These are phyloP conservation scores for Bungarus multicinctus DNA, from an alignment of 2,113 vertebrate species.

Conservation along the genomic window DNA sequence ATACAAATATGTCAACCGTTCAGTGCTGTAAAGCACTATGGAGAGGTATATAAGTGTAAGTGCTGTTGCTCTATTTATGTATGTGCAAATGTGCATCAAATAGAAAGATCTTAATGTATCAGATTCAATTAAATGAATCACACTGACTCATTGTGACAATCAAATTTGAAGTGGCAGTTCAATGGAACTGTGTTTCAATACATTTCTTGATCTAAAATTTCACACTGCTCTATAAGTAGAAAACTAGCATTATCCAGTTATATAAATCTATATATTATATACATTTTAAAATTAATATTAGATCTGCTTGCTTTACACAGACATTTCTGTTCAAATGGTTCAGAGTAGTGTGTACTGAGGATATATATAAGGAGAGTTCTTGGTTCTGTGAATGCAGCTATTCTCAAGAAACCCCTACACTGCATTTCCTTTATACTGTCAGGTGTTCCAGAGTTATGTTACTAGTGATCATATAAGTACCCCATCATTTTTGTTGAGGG, in stretches of 20 bases:
- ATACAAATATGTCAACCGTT: not conserved
- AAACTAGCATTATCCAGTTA: not conserved
- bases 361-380: not conserved
- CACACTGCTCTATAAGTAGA: not conserved
- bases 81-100: not conserved
- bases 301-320: not conserved
- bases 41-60: not conserved
- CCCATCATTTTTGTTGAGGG: not conserved
- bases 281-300: not conserved
- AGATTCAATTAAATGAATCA: not conserved
- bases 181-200: not conserved
- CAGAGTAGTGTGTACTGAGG: not conserved
- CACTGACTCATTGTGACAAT: not conserved
- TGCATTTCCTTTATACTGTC: not conserved
- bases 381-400: not conserved
- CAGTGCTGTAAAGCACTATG: not conserved
- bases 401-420: not conserved
- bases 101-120: not conserved
- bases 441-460: not conserved
- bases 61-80: not conserved
- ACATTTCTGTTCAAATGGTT: not conserved
- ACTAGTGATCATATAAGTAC: not conserved
- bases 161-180: not conserved
- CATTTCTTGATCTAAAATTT: not conserved
- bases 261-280: not conserved